Evolutionary conservation across 2,888 invertebrate genomes (phyloP).

Genomic region (Drosophila bunnanda): DNA sequence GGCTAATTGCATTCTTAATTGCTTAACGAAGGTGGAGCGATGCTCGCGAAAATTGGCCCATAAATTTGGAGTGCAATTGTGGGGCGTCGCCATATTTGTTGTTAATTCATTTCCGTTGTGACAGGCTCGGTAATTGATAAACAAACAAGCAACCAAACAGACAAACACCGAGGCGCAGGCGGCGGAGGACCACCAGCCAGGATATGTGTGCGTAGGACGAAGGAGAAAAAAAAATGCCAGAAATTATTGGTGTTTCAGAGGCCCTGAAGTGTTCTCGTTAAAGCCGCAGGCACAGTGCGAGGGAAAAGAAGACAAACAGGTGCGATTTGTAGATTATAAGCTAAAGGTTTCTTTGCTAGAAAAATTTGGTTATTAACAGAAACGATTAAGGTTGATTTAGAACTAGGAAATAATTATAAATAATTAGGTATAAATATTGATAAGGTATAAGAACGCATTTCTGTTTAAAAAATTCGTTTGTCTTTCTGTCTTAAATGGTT

Average conservation of each 20-base stretch:
- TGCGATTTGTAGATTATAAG: background rate
- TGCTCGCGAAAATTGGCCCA: constrained; percentile 39
- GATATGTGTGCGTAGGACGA: constrained; percentile 35
- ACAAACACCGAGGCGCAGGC: constrained; percentile 26
- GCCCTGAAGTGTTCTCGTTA: constrained; percentile 37
- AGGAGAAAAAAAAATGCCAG: constrained; percentile 34
- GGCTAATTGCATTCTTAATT: constrained; percentile 72
- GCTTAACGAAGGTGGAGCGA: constrained; percentile 28
- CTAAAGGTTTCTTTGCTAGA: background rate
- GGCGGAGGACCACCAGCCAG: background rate
- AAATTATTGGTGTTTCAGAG: constrained; percentile 29
- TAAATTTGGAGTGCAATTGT: constrained; percentile 57
- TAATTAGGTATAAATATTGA: background rate
- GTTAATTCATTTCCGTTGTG: constrained; percentile 77
- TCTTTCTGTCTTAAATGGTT: too few species aligned
- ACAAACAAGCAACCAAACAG: constrained; percentile 60
- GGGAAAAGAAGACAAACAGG: background rate
- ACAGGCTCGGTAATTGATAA: constrained; percentile 73
- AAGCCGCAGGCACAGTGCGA: constrained; percentile 28
- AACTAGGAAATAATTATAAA: background rate
- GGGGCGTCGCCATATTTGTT: constrained; percentile 63
- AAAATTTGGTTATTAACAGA: too few species aligned
- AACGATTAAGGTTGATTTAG: background rate
- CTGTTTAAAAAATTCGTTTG: background rate
- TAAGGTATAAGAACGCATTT: background rate